These are phyloP conservation scores for Crotalus helleri DNA, from an alignment of 2,113 vertebrate genomes.

Conservation along the genomic window DNA sequence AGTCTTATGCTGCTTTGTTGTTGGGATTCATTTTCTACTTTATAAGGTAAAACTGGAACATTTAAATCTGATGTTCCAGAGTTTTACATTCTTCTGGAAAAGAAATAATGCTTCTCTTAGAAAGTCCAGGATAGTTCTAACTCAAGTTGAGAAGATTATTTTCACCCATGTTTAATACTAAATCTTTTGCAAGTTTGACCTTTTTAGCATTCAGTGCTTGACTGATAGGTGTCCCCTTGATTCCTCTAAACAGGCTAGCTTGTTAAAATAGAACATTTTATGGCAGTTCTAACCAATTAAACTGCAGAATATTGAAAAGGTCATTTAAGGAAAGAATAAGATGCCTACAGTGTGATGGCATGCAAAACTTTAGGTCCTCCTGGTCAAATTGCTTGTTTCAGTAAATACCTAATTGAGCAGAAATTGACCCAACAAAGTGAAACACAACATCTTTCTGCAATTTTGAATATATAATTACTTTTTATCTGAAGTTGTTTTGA, in stretches of 20 bases:
- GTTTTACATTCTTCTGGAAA: not conserved
- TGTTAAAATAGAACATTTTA: not conserved
- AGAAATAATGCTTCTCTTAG: not conserved
- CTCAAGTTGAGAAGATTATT: not conserved
- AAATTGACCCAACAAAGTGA: not conserved
- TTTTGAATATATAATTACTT: not conserved
- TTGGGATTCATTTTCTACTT: not conserved
- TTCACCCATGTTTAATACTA: not conserved
- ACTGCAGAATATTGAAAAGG: conserved; percentile 2
- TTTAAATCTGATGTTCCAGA: not conserved
- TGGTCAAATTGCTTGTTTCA: not conserved
- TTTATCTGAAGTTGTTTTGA: not conserved
- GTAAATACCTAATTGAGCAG: not conserved
- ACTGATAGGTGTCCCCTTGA: not conserved
- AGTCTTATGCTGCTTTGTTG: not conserved
- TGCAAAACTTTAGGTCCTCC: not conserved
- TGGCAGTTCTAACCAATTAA: not conserved
- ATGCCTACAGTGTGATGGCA: not conserved
- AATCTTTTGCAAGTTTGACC: accelerated
- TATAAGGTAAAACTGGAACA: not conserved
- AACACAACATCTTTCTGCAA: not conserved
- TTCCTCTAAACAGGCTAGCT: not conserved
- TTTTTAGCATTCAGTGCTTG: not conserved
- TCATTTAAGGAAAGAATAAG: accelerated
- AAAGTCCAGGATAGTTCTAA: accelerated